Conservation (phyloP, 2,113 vertebrate genomes). For the Hippocampus mohnikei region DNA sequence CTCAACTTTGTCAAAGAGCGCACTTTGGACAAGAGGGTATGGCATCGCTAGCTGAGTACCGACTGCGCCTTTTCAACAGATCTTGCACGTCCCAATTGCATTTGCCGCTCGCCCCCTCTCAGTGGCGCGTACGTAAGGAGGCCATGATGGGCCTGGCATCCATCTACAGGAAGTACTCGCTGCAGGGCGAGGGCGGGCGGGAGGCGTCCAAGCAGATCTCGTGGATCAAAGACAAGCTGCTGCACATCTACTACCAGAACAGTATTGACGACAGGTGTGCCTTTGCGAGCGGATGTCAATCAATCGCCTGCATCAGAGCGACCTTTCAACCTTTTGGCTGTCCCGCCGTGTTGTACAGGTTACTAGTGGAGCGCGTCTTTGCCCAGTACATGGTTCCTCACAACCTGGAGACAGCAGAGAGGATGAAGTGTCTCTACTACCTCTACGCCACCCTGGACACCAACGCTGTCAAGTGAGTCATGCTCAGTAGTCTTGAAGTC, state of each 20-base stretch:
- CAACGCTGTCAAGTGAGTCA: conserved; percentile 92
- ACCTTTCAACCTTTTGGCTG: not conserved
- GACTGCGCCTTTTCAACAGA: not conserved
- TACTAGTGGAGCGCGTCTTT: conserved; percentile 96
- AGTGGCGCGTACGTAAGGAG: conserved; percentile 98
- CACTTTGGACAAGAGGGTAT: conserved; percentile 94
- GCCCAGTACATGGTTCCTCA: conserved; percentile 97
- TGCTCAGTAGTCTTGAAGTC: no score
- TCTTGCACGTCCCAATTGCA: not conserved
- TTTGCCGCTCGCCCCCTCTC: conserved; percentile 18
- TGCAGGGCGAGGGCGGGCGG: conserved; percentile 93
- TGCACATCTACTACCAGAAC: conserved; percentile 99
- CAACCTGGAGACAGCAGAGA: conserved; percentile 89
- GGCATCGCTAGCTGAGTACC: not conserved
- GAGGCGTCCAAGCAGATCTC: conserved; percentile 97
- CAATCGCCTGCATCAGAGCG: not conserved
- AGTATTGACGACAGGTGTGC: conserved; percentile 96
- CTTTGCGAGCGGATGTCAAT: not conserved
- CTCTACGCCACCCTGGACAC: conserved; percentile 92
- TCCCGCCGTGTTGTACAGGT: conserved; percentile 59
- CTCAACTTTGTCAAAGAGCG: conserved; percentile 96
- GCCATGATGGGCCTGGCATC: conserved; percentile 99
- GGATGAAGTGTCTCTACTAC: conserved; percentile 98
- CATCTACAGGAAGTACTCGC: conserved; percentile 95
- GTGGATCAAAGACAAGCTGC: conserved; percentile 98